Base-by-base conservation (phyloP, 2,797 vertebrate genomes). In the Hippoglossus hippoglossus region DNA sequence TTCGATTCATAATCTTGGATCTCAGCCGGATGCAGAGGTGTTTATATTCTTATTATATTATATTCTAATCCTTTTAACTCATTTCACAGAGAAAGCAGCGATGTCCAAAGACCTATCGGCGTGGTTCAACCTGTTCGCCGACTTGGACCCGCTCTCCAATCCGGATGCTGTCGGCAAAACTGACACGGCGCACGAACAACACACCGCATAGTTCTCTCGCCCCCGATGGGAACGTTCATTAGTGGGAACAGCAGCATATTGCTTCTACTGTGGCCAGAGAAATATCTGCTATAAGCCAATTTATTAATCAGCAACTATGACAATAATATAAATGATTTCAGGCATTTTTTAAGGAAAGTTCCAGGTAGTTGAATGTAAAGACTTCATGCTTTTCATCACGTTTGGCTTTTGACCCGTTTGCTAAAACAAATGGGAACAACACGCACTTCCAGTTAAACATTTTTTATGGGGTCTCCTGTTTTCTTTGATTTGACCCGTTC, bases 141-240 rank as follows among this genome's bases (percentile, higher is more conserved):
- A 96, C 85, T 78, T 96, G 80, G 93, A 96, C 88, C 95, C 96
- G 0, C 94, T 97, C 67, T 95, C 92, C 62, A 96, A 97, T 71
- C 94, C 94, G 9, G 95, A 96, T 10, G 91, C 94, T 0, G 88
- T 99, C 26, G 97, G 98, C 61, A 96, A 94, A 91, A 96, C 94
- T 0, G 95, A 94, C 85, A 89, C 94, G 73, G 97, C 98, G 80
- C 96, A 97, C 0, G 95, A 99, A 85, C 95, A 98, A 75, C 95
- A 98, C 85, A 98, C 95, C 31, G 98, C 98, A 22, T 99, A 94
- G 95, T 47, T 25, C 62, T 47, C 18, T 47, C 46, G n/a, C 47
- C 18, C 47, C 16, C 19, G 19, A 51, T 52, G 12, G 41, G 13
- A 19, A 22, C 21, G 1, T 51, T 51, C 13, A 62, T 31, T 18